A percentile compares a stretch with the other conserved stretches of the same genome.
phyloP scores from a whole-genome alignment of 1,140 invertebrate species.

The Bombus sylvicola region DNA sequence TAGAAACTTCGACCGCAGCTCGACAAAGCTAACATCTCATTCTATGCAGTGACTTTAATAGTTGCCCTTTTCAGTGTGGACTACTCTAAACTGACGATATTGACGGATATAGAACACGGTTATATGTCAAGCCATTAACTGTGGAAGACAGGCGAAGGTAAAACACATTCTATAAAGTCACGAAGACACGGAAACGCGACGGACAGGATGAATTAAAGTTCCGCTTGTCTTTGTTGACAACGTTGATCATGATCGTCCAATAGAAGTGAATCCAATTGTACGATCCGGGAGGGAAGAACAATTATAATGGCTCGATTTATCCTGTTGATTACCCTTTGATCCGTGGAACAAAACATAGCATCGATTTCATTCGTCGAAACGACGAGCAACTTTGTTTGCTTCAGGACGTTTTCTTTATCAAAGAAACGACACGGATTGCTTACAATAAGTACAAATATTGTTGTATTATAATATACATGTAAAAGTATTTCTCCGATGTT shows the following conservation, averaged over 20 bases:
- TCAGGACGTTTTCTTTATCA: not conserved
- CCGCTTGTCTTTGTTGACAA: not conserved
- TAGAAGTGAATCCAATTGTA: constrained; percentile 1
- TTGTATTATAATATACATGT: not conserved
- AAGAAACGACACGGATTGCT: not conserved
- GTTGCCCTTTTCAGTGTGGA: not conserved
- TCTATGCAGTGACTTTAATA: not conserved
- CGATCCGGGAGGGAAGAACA: not conserved
- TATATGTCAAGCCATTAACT: not conserved
- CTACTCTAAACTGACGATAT: not conserved
- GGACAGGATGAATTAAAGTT: not conserved
- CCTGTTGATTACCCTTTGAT: not conserved
- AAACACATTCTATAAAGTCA: not conserved
- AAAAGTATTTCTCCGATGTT: not conserved
- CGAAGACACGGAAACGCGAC: not conserved
- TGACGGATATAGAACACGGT: not conserved
- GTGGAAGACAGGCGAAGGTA: constrained; percentile 6
- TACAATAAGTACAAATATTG: not conserved
- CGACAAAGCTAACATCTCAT: not conserved
- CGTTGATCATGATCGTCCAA: not conserved
- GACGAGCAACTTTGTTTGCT: not conserved
- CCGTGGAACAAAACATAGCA: not conserved
- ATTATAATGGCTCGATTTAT: not conserved
- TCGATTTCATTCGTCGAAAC: not conserved
- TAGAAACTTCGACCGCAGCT: not conserved